Base-by-base conservation (phyloP, 92 coral and sea anemone genomes). In the Bergia sp. region DNA sequence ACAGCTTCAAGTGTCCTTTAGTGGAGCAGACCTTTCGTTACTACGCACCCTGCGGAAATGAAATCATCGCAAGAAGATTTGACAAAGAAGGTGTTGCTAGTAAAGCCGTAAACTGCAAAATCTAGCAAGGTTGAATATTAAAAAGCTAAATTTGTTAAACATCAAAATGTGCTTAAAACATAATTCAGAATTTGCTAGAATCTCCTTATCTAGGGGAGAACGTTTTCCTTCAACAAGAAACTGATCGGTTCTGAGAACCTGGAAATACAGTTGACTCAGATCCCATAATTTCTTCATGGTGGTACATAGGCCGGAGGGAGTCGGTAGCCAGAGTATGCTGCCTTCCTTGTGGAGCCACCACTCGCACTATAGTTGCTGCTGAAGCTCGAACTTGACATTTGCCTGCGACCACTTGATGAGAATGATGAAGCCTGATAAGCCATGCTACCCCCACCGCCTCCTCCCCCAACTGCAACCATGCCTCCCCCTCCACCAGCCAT, bases 261-360 rank as follows among this genome's bases (percentile, higher is more conserved):
- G 4, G 15, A 36, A 76, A 76, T 21, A 42, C 76, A 7, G 15
- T 20, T 2, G 11, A 41, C 66, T 45, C 43, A 12, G 18, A 23
- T 61, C 29, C 69, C 69, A 82, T n/a, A 11, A 16, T 21, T 40
- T 69, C 75, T 67, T 93, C 91, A 97, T 50, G 98, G 99, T 76
- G 99, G 98, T 13, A 97, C 99, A 79, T 97, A 97, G 20, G 99
- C 98, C 37, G 99, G 99, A 38, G 99, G 99, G 10, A 97, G 95
- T 67, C 99, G 91, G 88, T 97, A 97, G 21, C 99, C 98, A 11
- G 99, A 93, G 86, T 95, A 95, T 0, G 93, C 92, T 21, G 76
- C 91, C 89, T 93, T 95, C 36, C 98, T 89, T 82, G 94, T 72
- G 37, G 92, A 82, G 44, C 85, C 80, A 38, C 92, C 82, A 3